A percentile compares a stretch with the other conserved stretches of the same genome.
Evolutionary conservation across 2,797 vertebrate species (phyloP).

Genomic region (Semotilus atromaculatus): DNA sequence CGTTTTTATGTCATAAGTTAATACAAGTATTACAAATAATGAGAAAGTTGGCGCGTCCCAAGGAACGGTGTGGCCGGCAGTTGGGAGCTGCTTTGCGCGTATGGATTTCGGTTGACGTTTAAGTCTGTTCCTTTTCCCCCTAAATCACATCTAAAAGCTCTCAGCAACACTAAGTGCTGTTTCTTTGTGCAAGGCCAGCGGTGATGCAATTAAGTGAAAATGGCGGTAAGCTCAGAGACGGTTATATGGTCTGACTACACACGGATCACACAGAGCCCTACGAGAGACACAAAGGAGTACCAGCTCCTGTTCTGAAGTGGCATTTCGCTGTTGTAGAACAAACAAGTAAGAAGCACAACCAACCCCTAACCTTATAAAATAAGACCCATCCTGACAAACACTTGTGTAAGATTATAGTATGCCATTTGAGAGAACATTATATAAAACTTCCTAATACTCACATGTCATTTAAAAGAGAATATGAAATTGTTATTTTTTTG

Average conservation of each 20-base stretch:
- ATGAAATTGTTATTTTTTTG: constrained; percentile 20
- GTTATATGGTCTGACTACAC: constrained; percentile 28
- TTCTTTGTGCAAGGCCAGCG: constrained; percentile 52
- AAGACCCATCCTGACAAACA: constrained; percentile 29
- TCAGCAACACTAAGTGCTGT: constrained; percentile 47
- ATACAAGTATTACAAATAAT: constrained; percentile 21
- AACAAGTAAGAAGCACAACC: constrained; percentile 34
- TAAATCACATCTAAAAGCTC: constrained; percentile 49
- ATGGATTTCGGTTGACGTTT: constrained; percentile 5
- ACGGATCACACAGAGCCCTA: constrained; percentile 16
- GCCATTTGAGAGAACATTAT: constrained; percentile 13
- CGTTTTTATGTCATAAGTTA: background rate
- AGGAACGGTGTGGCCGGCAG: constrained; percentile 30
- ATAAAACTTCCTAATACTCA: constrained; percentile 35
- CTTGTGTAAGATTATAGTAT: constrained; percentile 29
- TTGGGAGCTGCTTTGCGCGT: constrained; percentile 20
- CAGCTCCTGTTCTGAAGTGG: constrained; percentile 57
- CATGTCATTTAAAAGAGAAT: constrained; percentile 29
- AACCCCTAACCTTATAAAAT: constrained; percentile 40
- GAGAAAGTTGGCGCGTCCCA: constrained; percentile 13
- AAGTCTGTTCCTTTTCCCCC: constrained; percentile 4
- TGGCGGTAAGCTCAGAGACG: constrained; percentile 6
- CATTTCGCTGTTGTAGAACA: constrained; percentile 40
- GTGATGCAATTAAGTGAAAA: constrained; percentile 39
- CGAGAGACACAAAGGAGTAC: constrained; percentile 51